Evolutionary conservation across 2,113 vertebrate species (phyloP).

Genomic region (Cisticola juncidis): DNA sequence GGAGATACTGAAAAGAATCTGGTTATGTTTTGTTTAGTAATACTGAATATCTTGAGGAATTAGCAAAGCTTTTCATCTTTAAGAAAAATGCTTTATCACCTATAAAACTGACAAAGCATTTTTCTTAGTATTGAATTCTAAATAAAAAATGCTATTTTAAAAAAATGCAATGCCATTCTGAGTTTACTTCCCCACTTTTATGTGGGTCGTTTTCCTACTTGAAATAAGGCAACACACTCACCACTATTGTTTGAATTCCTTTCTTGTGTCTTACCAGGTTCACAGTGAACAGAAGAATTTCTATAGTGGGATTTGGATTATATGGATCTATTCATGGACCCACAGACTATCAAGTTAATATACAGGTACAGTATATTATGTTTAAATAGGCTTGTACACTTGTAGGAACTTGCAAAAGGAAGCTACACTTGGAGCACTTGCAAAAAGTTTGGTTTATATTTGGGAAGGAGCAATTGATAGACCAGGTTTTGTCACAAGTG

Average conservation of each 20-base stretch:
- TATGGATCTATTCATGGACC: conserved; percentile 96
- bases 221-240: background rate
- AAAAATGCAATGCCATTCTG: background rate
- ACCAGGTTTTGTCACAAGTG: background rate
- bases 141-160: background rate
- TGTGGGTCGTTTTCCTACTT: background rate
- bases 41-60: background rate
- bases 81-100: background rate
- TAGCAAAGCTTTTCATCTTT: background rate
- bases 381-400: background rate
- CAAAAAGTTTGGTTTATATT: background rate
- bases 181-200: background rate
- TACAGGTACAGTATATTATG: conserved; percentile 82
- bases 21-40: background rate
- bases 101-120: background rate
- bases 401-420: background rate
- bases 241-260: background rate
- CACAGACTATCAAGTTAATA: conserved; percentile 95
- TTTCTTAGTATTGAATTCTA: background rate
- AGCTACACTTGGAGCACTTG: background rate
- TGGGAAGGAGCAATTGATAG: background rate
- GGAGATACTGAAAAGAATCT: background rate
- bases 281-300: conserved; percentile 93
- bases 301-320: conserved; percentile 91
- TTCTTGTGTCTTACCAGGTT: conserved; percentile 76